Evolutionary conservation across 2,797 vertebrate species (phyloP).

Genomic region (Cossypha heuglini): DNA sequence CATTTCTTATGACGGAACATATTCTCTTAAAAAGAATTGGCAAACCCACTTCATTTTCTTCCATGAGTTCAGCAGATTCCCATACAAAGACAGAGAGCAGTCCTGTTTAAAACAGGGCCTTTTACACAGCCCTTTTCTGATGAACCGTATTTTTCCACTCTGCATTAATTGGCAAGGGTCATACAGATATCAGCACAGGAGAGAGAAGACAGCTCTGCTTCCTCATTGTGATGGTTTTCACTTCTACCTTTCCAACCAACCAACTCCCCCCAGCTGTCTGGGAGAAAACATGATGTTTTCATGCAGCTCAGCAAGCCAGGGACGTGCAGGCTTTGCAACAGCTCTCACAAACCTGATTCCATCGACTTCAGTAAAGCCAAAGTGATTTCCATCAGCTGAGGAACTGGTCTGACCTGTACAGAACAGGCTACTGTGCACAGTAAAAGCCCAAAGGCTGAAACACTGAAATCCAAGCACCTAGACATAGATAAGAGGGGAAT

Average conservation of each 20-base stretch:
- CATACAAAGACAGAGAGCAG: not conserved
- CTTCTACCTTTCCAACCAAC: not conserved
- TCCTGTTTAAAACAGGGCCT: not conserved
- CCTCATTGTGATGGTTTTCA: not conserved
- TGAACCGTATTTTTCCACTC: not conserved
- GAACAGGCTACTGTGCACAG: not conserved
- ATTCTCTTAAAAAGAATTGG: not conserved
- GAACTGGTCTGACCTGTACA: not conserved
- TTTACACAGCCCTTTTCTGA: not conserved
- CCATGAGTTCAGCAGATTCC: not conserved
- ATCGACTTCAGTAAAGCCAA: not conserved
- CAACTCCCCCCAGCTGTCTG: not conserved
- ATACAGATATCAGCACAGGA: not conserved
- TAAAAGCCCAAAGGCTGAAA: not conserved
- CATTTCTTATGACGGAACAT: not conserved
- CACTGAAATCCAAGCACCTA: not conserved
- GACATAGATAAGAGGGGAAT: not conserved
- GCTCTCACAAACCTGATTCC: not conserved
- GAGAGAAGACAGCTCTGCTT: not conserved
- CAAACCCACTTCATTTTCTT: not conserved
- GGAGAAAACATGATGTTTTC: not conserved
- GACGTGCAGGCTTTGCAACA: not conserved
- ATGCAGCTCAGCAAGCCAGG: not conserved
- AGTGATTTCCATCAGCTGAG: constrained; percentile 9
- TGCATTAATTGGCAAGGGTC: not conserved